A percentile compares a stretch with the other conserved stretches of the same genome.
These are phyloP conservation scores for Trichomalopsis sarcophagae DNA, from an alignment of 1,140 invertebrate species.

Conservation along the genomic window DNA sequence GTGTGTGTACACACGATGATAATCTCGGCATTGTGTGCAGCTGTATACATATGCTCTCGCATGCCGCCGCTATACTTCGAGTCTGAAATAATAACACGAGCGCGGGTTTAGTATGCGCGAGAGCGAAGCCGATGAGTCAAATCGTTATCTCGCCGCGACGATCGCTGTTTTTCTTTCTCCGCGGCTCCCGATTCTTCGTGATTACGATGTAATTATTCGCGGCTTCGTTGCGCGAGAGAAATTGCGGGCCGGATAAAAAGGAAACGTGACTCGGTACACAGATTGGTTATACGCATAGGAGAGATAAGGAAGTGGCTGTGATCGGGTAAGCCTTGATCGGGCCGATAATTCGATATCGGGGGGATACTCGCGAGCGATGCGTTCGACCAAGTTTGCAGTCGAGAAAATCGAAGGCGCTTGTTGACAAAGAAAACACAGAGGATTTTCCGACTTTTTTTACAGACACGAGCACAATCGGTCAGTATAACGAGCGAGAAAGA, in stretches of 20 bases:
- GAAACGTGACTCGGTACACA: neutral
- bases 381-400: neutral
- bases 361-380: neutral
- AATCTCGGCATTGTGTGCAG: neutral
- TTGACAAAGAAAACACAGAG: neutral
- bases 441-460: no score
- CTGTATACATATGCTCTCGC: neutral
- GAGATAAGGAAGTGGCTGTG: neutral
- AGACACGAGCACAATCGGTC: no score
- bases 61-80: neutral
- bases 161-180: neutral
- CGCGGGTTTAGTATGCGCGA: slow-evolving; percentile 31
- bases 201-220: no score
- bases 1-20: neutral
- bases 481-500: no score
- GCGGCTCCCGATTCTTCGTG: neutral
- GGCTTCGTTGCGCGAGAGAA: neutral
- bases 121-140: slow-evolving; percentile 25
- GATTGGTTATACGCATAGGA: neutral
- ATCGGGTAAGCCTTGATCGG: neutral
- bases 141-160: neutral
- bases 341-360: neutral
- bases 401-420: neutral
- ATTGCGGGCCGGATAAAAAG: neutral
- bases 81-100: neutral